These are phyloP conservation scores for Triplophysa yarkandensis DNA, from an alignment of 2,797 vertebrate species.

Conservation along the genomic window DNA sequence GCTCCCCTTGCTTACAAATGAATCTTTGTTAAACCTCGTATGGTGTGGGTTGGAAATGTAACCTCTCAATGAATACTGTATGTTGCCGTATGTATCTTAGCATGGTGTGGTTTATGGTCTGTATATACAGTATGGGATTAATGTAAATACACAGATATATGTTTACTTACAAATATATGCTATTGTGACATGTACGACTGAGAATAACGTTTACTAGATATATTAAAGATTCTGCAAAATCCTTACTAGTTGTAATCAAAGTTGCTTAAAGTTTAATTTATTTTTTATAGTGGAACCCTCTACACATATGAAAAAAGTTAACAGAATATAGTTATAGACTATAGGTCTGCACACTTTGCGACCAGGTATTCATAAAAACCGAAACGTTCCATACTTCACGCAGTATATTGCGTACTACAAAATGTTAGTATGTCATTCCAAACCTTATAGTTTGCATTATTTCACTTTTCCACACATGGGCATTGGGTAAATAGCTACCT, in stretches of 20 bases:
- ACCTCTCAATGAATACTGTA: background rate
- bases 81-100: constrained; percentile 5
- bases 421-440: background rate
- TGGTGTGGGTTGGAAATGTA: background rate
- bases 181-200: constrained; percentile 46
- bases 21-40: background rate
- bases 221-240: constrained; percentile 3
- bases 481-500: constrained; percentile 16
- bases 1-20: background rate
- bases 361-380: background rate
- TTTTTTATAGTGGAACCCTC: background rate
- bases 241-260: background rate
- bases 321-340: background rate
- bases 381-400: background rate
- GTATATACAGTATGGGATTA: constrained; percentile 10
- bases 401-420: background rate
- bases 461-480: background rate
- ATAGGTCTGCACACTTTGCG: background rate
- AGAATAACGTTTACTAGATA: constrained; percentile 2
- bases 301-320: background rate
- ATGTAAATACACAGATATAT: constrained; percentile 28
- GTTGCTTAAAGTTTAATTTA: background rate
- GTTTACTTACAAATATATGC: constrained; percentile 24
- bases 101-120: background rate
- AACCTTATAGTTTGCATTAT: background rate